Base-by-base conservation (phyloP, 2,888 invertebrate species). In the Mechanitis mazaeus region DNA sequence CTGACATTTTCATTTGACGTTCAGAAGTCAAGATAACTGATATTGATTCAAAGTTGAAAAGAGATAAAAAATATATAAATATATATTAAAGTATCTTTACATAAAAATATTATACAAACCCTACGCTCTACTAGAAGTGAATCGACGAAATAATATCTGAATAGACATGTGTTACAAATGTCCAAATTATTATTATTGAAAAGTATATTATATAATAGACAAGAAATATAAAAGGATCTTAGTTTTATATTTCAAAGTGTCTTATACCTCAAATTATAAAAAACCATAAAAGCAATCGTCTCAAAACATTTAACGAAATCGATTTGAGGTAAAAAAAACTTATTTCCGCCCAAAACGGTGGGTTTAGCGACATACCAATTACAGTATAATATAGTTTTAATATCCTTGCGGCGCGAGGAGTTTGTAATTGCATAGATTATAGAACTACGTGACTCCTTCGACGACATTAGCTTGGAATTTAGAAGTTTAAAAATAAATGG, bases 381-480 rank as follows among this genome's bases (percentile, higher is more conserved):
- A 80, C 74, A 71, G 63, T 77, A 77, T 86, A 84, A 87, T 85
- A 83, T 78, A 76, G 80, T 80, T 84, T 85, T 84, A 85, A 86
- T 85, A 78, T 78, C 77, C 75, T 75, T 69, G 67, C 68, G 71
- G 69, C 70, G 63, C 64, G 68, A 68, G 65, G 72, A 75, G 75
- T 75, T 74, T 74, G 75, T 84, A 82, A 85, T 83, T 76, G 79
- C 79, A 71, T 77, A 75, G 71, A 81, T 82, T 81, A 83, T 74
- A 70, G 68, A 68, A 64, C 71, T 73, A 87, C 88, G 88, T 89
- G 89, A 87, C 88, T 87, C 72, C 85, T 77, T 87, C 81, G 68
- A 77, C 75, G 71, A 82, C 77, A 87, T 88, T 87, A 86, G 72
- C 65, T 65, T 75, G 80, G 80, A 75, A 75, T 55, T 65, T 63